Evolutionary conservation across 2,888 invertebrate species (phyloP), one percentile per base, ranked within the genome.

Genomic region (Polylopha cassiicola): DNA sequence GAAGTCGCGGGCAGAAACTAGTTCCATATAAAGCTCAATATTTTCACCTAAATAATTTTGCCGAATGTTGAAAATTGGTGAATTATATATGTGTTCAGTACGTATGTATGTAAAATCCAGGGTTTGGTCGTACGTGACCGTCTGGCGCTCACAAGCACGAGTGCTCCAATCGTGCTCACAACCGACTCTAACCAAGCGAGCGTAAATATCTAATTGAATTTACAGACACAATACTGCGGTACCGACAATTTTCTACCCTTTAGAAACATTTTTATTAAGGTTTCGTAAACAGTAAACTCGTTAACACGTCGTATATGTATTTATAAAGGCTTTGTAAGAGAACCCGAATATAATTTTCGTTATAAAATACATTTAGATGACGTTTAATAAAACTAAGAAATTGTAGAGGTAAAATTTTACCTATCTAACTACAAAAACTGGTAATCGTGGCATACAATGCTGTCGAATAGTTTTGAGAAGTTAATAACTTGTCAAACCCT

Each of bases 161-260:
- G 37, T 58, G 60, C 52, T 50, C 43, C 58, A 23, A 27, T 21
- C 32, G 43, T 38, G 36, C 47, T 29, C 29, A 38, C 47, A 43
- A 37, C 41, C 47, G 61, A 44, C 58, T 47, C 63, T 70, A 73
- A 63, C 69, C 66, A 66, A 70, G 68, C 73, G 69, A 61, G 62
- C 66, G 67, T 69, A 72, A 75, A 77, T 71, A 62, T 67, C 70
- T 79, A 78, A 81, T 79, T 79, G 75, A 77, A 78, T 78, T 77
- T 75, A 68, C 63, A 73, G 61, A 57, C 61, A 61, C 64, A 57
- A 64, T 64, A 64, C 71, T 73, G 66, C 66, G 56, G 48, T 39
- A 50, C 52, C 51, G 57, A 61, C 62, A 60, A 61, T 22, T 32
- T 22, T 11, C 10, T 10, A 22, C 14, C 7, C 14, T 3, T 6